These are phyloP conservation scores for Lapara coniferarum DNA, from an alignment of 2,888 invertebrate genomes.

Conservation along the genomic window DNA sequence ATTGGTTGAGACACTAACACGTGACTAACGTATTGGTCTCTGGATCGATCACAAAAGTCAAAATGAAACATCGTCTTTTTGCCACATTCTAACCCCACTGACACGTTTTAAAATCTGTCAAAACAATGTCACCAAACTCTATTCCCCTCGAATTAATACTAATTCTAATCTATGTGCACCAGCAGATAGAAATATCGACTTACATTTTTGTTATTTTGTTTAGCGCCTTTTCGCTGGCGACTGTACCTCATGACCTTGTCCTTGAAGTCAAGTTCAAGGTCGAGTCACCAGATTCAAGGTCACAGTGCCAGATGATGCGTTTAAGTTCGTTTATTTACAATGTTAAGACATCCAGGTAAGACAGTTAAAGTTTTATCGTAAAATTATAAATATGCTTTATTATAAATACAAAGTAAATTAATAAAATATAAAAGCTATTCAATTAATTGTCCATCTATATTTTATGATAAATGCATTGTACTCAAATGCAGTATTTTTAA, in stretches of 20 bases:
- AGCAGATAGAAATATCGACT: conserved; percentile 73
- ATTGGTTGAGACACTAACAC: too few species aligned
- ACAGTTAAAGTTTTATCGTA: neutral
- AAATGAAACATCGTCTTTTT: too few species aligned
- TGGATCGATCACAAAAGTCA: too few species aligned
- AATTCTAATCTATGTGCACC: conserved; percentile 66
- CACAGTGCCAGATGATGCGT: neutral
- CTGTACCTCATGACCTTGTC: neutral
- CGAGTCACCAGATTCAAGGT: neutral
- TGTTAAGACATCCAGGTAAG: neutral
- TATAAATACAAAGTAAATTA: too few species aligned
- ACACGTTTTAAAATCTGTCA: neutral
- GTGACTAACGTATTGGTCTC: too few species aligned
- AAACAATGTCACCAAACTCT: conserved; percentile 16
- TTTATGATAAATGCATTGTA: too few species aligned
- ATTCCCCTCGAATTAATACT: conserved; percentile 45
- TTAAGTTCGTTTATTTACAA: conserved; percentile 9
- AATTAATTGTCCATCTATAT: too few species aligned
- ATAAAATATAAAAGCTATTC: too few species aligned
- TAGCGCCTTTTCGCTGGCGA: conserved; percentile 25
- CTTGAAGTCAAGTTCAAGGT: neutral
- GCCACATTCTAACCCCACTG: too few species aligned
- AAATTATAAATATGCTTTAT: too few species aligned
- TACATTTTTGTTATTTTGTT: conserved; percentile 36
- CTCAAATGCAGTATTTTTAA: too few species aligned